Percentiles rank a stretch among this genome's conserved stretches.
Conservation (phyloP, 2,113 vertebrate species). For the Oplegnathus fasciatus region DNA sequence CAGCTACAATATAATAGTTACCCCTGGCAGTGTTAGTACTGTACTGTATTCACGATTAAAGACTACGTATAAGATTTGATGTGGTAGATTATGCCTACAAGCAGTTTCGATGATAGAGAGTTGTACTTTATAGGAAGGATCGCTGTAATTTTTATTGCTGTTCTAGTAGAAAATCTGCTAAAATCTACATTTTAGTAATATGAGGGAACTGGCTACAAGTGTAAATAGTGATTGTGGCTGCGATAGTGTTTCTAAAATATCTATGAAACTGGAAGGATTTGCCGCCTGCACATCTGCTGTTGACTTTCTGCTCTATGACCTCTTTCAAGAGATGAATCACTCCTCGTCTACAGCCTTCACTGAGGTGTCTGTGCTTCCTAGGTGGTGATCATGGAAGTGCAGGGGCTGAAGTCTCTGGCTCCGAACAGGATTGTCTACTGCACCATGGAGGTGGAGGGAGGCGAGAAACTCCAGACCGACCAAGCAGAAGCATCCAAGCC, state of each 20-base stretch:
- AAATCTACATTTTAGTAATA: constrained; percentile 32
- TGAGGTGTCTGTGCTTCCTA: constrained; percentile 72
- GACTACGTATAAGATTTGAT: constrained; percentile 27
- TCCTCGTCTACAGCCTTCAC: constrained; percentile 41
- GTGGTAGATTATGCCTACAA: constrained; percentile 34
- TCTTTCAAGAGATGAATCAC: constrained; percentile 49
- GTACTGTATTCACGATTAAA: constrained; percentile 44
- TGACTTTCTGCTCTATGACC: constrained; percentile 14
- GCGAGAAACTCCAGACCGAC: constrained; percentile 98
- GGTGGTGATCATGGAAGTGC: constrained; percentile 99
- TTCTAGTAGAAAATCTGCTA: constrained; percentile 29
- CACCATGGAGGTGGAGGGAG: constrained; percentile 99
- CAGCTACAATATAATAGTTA: constrained; percentile 32
- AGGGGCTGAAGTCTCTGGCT: constrained; percentile 96
- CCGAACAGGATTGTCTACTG: constrained; percentile 99
- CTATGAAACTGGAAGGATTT: constrained; percentile 22
- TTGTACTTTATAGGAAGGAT: constrained; percentile 20
- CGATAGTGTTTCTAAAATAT: constrained; percentile 16
- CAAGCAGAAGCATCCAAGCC: constrained; percentile 99
- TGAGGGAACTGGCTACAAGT: neutral
- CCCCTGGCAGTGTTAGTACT: constrained; percentile 26
- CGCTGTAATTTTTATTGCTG: constrained; percentile 13
- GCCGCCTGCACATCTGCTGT: neutral
- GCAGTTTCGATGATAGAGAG: constrained; percentile 21
- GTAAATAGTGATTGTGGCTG: constrained; percentile 18